phyloP scores from a whole-genome alignment of 1,140 invertebrate species.

The Anastrepha obliqua region DNA sequence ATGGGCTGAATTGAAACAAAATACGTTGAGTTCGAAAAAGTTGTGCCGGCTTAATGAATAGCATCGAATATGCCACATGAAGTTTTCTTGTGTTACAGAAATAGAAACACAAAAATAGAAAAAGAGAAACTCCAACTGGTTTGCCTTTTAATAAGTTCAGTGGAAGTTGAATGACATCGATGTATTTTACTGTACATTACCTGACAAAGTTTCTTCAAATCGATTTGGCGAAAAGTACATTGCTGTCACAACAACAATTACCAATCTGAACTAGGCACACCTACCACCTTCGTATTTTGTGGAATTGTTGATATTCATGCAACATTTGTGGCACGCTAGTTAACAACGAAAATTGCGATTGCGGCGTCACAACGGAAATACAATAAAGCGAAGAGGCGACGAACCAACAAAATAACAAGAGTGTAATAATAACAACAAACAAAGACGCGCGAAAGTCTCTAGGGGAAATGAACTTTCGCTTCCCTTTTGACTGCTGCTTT shows the following conservation, averaged over 20 bases:
- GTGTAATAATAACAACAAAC: slow-evolving; percentile 27
- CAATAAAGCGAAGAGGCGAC: slow-evolving; percentile 23
- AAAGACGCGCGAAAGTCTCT: slow-evolving; percentile 29
- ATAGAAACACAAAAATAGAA: no score
- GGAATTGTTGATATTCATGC: slow-evolving; percentile 28
- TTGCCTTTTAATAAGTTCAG: not conserved
- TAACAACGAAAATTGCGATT: not conserved
- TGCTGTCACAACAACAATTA: not conserved
- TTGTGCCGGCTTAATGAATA: no score
- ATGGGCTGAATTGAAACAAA: no score
- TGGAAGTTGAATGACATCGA: slow-evolving; percentile 15
- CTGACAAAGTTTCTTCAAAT: not conserved
- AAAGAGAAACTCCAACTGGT: not conserved
- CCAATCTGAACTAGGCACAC: not conserved
- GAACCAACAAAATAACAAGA: slow-evolving; percentile 43
- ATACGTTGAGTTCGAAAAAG: no score
- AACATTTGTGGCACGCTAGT: slow-evolving; percentile 20
- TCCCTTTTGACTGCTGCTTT: slow-evolving; percentile 35
- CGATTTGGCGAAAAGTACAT: not conserved
- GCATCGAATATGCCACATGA: no score
- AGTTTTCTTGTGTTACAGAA: no score
- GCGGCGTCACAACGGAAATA: slow-evolving; percentile 48
- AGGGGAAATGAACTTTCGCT: slow-evolving; percentile 47
- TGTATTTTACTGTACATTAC: not conserved
- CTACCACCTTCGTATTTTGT: not conserved